phyloP scores from a whole-genome alignment of 2,888 invertebrate genomes.

The Bellardia bayeri region DNA sequence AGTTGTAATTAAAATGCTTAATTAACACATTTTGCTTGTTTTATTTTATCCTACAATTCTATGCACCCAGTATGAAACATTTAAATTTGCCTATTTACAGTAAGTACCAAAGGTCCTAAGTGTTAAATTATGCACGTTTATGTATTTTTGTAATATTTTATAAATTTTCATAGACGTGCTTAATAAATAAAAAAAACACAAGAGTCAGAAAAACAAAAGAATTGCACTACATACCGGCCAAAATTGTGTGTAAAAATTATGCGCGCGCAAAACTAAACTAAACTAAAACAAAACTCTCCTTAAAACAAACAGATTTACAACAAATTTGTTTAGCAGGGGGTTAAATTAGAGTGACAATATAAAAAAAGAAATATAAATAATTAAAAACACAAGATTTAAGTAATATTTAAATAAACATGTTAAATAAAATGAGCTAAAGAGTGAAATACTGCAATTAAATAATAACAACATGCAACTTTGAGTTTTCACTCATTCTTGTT shows the following conservation, averaged over 20 bases:
- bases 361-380: not conserved
- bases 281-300: not conserved
- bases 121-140: too few relatives aligned
- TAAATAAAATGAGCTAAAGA: not conserved
- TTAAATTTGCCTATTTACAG: too few relatives aligned
- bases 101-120: too few relatives aligned
- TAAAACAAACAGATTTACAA: not conserved
- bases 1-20: too few relatives aligned
- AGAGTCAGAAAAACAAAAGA: not conserved
- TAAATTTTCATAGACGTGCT: conserved; percentile 1
- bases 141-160: not conserved
- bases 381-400: not conserved
- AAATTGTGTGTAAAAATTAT: conserved; percentile 17
- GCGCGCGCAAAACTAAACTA: conserved; percentile 29
- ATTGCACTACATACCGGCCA: conserved; percentile 22
- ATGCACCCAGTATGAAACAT: too few relatives aligned
- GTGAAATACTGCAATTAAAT: not conserved
- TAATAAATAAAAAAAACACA: not conserved
- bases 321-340: not conserved
- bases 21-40: too few relatives aligned
- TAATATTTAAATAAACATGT: not conserved
- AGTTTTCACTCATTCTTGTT: not conserved
- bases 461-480: not conserved
- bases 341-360: not conserved
- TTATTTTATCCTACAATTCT: too few relatives aligned